Conservation (phyloP, 2,113 vertebrate genomes). For the Melozone crissalis region DNA sequence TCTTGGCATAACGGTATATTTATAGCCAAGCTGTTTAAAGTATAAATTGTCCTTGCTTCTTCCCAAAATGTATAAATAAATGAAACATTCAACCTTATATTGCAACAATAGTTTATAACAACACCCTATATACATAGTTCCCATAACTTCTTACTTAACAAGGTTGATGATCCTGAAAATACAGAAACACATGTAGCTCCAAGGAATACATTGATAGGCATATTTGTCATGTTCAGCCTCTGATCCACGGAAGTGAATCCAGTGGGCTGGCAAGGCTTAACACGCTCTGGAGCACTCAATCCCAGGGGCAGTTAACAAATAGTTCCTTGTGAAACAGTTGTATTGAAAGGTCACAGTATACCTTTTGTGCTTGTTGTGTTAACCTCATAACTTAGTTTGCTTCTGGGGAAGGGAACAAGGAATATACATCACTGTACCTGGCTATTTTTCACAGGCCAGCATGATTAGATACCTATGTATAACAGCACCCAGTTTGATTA, state of each 20-base stretch:
- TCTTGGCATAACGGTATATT: not conserved
- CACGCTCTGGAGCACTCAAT: slow-evolving; percentile 32
- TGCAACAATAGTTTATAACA: not conserved
- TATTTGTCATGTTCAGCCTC: slow-evolving; percentile 49
- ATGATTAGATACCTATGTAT: not conserved
- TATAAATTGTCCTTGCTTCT: not conserved
- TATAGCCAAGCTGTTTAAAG: slow-evolving; percentile 31
- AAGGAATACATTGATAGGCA: slow-evolving; percentile 1
- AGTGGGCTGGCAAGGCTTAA: slow-evolving; percentile 12
- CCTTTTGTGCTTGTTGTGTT: not conserved
- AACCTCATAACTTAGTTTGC: slow-evolving; percentile 27
- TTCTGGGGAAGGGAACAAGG: not conserved
- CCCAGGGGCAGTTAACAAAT: slow-evolving; percentile 51
- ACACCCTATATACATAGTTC: not conserved
- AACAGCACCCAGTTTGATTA: not conserved
- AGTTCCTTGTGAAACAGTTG: slow-evolving; percentile 25
- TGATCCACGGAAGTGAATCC: not conserved
- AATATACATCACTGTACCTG: not conserved
- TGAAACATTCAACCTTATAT: not conserved
- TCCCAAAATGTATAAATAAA: slow-evolving; percentile 31
- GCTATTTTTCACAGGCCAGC: not conserved
- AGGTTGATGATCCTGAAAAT: slow-evolving; percentile 41
- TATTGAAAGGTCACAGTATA: slow-evolving; percentile 26
- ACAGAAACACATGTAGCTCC: slow-evolving; percentile 20
- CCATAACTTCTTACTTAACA: slow-evolving; percentile 28